phyloP scores from a whole-genome alignment of 2,888 invertebrate species.

The Tanaodytes sp. region DNA sequence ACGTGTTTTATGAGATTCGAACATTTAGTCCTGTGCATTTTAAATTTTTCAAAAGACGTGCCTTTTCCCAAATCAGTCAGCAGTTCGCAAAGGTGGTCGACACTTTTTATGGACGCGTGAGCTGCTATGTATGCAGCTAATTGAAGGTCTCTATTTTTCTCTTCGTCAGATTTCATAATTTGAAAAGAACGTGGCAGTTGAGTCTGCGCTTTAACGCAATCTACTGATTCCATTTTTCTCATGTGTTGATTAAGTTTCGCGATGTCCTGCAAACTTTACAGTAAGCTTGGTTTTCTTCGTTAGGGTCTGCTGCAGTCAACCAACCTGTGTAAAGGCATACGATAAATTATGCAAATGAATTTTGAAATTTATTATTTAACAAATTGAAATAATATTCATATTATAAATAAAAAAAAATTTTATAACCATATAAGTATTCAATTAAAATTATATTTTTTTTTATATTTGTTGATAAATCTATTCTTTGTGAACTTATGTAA shows the following conservation, averaged over 20 bases:
- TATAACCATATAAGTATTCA: no score
- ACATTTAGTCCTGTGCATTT: constrained; percentile 13
- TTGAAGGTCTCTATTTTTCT: constrained; percentile 18
- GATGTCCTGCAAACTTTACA: constrained; percentile 17
- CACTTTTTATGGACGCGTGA: constrained; percentile 10
- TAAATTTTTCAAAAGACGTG: constrained; percentile 11
- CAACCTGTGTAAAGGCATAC: constrained; percentile 1
- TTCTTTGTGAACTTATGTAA: no score
- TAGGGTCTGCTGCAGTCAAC: constrained; percentile 9
- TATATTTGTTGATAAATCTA: no score
- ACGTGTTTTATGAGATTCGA: constrained; percentile 5
- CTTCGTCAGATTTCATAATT: neutral
- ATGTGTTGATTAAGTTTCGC: constrained; percentile 2
- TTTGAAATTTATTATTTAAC: neutral
- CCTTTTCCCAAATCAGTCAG: constrained; percentile 16
- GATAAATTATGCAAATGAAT: constrained; percentile 1
- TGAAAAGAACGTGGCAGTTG: constrained; percentile 1
- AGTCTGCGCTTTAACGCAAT: neutral
- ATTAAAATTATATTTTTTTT: no score
- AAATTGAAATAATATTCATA: no score
- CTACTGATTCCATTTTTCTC: constrained; percentile 2
- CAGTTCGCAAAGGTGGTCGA: constrained; percentile 18
- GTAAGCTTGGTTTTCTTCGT: constrained; percentile 3
- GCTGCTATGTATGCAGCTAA: constrained; percentile 14
- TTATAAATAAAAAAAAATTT: no score